Base-by-base conservation (phyloP, 1,140 invertebrate species). In the Drosophila littoralis region DNA sequence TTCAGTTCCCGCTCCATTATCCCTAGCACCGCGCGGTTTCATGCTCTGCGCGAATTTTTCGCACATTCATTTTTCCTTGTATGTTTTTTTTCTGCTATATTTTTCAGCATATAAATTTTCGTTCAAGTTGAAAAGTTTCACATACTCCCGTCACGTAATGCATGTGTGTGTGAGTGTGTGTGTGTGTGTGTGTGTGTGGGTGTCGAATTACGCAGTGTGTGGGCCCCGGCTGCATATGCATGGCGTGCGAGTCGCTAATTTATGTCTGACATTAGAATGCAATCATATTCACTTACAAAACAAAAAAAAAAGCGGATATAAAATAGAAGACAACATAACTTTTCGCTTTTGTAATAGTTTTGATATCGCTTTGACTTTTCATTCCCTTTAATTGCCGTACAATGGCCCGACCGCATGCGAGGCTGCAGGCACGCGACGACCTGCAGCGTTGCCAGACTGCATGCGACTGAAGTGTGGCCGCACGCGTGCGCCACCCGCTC, bases 231-330 rank as follows among this genome's bases (percentile, higher is more conserved):
- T 6, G n/a, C 3, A n/a, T 58, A 22, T 55, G 48, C 28, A 28
- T 28, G 40, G 71, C 65, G 75, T 77, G 69, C 70, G 70, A 78
- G 79, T 67, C 61, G 83, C 83, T 86, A 86, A 86, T 86, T 86
- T 86, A 86, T 86, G 83, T 65, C 79, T 77, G 82, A 88, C 82
- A 86, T 86, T 86, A 86, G 82, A 86, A 86, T 88, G 82, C 82
- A 86, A 86, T 86, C 82, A 86, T 86, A 86, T 86, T 86, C 82
- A 86, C 82, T 86, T 86, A 86, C 81, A 84, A 83, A 84, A 70
- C 50, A 64, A 28, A 28, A 28, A 1, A 28, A 28, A 28, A 3
- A 3, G 0, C 0, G 22, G n/a, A n/a, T 28, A 5, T 5, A 28
- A 28, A 28, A 28, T 28, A 5, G 22, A 28, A 28, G 22, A 28